A percentile compares a stretch with the other conserved stretches of the same genome.
These are phyloP conservation scores for Uromys caudimaculatus DNA, from an alignment of 2,797 vertebrate species.

Conservation along the genomic window DNA sequence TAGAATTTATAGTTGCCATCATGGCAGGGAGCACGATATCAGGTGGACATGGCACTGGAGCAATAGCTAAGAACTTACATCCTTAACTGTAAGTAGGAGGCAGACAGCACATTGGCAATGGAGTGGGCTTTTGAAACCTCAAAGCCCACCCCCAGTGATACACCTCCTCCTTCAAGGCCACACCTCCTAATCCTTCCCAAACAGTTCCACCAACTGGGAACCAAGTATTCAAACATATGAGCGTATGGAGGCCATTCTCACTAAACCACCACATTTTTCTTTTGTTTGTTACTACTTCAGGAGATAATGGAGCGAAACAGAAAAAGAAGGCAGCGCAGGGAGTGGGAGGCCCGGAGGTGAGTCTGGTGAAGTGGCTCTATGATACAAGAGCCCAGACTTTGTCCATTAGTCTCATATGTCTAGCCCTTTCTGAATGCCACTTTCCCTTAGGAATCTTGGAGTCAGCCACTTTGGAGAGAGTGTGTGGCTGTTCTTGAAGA, in stretches of 20 bases:
- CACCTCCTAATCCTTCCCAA: not conserved
- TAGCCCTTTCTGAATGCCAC: not conserved
- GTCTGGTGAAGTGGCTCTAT: not conserved
- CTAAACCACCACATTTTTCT: conserved; percentile 41
- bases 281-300: conserved; percentile 84
- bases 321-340: conserved; percentile 91
- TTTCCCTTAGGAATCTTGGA: not conserved
- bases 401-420: not conserved
- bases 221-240: not conserved
- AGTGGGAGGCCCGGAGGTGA: conserved; percentile 97
- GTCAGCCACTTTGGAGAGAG: not conserved
- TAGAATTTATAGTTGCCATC: not conserved
- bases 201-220: not conserved
- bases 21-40: not conserved
- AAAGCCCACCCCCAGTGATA: not conserved
- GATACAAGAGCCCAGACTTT: not conserved
- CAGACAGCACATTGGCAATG: not conserved
- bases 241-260: not conserved
- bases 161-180: not conserved
- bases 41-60: too few relatives aligned
- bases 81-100: not conserved
- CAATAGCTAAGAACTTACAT: not conserved
- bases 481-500: not conserved
- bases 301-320: conserved; percentile 93
- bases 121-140: not conserved